phyloP scores from a whole-genome alignment of 23 tunicate genomes.

The Clavelina lepadiformis region DNA sequence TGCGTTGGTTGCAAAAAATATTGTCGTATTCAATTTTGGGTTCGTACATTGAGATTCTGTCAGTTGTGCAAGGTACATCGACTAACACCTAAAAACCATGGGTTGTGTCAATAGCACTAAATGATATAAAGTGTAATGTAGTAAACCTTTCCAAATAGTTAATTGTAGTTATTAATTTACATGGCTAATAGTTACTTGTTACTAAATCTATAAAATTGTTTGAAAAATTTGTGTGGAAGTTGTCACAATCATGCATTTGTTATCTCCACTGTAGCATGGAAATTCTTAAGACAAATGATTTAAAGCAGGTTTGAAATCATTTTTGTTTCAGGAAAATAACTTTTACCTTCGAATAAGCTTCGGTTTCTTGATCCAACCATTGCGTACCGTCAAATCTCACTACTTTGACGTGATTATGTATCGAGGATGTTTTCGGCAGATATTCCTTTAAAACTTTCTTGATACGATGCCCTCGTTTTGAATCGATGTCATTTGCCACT shows the following conservation, averaged over 20 bases:
- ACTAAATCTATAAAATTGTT: no score
- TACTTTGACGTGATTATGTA: slow-evolving; percentile 1
- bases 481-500: slow-evolving; percentile 57
- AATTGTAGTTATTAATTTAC: no score
- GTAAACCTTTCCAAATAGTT: no score
- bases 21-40: slow-evolving; percentile 26
- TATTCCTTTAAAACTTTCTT: slow-evolving; percentile 36
- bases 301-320: no score
- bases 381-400: slow-evolving; percentile 30
- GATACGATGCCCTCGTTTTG: slow-evolving; percentile 8
- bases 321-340: no score
- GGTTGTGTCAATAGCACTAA: no score
- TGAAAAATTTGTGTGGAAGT: no score
- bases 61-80: slow-evolving; percentile 81
- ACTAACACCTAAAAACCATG: slow-evolving; percentile 74
- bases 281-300: no score
- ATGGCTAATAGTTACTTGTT: no score
- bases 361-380: slow-evolving; percentile 37
- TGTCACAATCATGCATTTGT: no score
- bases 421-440: slow-evolving; percentile 18
- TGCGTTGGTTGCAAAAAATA: slow-evolving; percentile 58
- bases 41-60: slow-evolving; percentile 51
- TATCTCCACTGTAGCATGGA: no score
- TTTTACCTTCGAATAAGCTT: slow-evolving; percentile 36
- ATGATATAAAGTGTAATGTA: no score